These are phyloP conservation scores for Aethina tumida DNA, from an alignment of 1,140 invertebrate species.

Conservation along the genomic window DNA sequence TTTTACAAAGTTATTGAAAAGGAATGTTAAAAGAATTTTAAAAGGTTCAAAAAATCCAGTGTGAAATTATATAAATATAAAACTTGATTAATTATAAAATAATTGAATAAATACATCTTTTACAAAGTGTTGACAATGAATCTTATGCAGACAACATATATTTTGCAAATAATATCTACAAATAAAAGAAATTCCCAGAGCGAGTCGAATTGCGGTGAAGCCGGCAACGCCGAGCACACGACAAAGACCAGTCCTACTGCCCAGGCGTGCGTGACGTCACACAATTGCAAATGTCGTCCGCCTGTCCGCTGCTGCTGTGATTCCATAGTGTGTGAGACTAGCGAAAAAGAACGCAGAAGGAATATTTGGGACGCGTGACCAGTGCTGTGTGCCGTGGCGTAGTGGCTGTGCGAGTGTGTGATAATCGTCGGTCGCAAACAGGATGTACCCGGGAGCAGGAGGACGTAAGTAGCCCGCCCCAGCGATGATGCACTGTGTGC, in stretches of 20 bases:
- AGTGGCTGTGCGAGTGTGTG: conserved; percentile 31
- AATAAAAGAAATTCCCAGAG: background rate
- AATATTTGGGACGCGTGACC: too few relatives aligned
- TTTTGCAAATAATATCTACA: background rate
- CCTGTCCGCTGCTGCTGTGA: conserved; percentile 31
- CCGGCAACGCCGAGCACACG: background rate
- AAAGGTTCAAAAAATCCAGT: too few relatives aligned
- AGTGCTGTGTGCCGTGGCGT: too few relatives aligned
- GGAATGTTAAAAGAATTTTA: too few relatives aligned
- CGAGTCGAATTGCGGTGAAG: background rate
- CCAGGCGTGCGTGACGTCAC: conserved; percentile 17
- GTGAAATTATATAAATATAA: background rate
- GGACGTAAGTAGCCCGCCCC: conserved; percentile 29
- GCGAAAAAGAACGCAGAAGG: conserved; percentile 21
- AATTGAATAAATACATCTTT: conserved; percentile 3
- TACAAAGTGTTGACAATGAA: background rate
- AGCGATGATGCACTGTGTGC: background rate
- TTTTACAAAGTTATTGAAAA: too few relatives aligned
- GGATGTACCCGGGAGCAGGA: conserved; percentile 32
- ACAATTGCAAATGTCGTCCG: conserved; percentile 35
- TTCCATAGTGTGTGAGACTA: conserved; percentile 31
- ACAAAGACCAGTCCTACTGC: background rate
- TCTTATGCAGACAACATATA: background rate
- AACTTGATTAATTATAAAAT: background rate
- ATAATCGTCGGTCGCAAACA: conserved; percentile 14